Evolutionary conservation across 1,140 invertebrate genomes (phyloP).

Genomic region (Drosophila persimilis): DNA sequence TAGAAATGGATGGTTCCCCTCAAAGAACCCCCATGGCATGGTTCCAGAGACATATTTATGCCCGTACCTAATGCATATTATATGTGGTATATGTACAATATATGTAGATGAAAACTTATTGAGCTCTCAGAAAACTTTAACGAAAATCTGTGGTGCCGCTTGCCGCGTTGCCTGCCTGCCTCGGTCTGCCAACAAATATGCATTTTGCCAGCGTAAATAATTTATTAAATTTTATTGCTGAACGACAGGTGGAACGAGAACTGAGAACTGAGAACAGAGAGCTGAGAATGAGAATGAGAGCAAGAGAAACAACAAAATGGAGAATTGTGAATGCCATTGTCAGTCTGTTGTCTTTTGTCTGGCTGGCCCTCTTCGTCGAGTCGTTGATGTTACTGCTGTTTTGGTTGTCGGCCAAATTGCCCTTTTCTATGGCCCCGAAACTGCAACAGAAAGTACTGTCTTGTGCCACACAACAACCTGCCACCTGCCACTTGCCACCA

Average conservation of each 20-base stretch:
- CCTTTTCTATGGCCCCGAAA: slow-evolving; percentile 41
- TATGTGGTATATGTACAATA: background rate
- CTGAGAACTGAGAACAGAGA: background rate
- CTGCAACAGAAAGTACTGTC: slow-evolving; percentile 53
- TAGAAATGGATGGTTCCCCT: too few relatives aligned
- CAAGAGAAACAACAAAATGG: slow-evolving; percentile 33
- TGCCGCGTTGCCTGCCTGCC: background rate
- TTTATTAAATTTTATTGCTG: slow-evolving; percentile 75
- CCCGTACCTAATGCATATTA: background rate
- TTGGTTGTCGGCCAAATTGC: slow-evolving; percentile 34
- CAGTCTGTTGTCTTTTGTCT: slow-evolving; percentile 27
- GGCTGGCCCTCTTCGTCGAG: background rate
- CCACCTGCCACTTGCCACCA: background rate
- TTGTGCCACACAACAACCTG: slow-evolving; percentile 14
- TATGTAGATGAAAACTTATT: slow-evolving; percentile 20
- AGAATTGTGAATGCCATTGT: slow-evolving; percentile 58
- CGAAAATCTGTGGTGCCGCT: slow-evolving; percentile 19
- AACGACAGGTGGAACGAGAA: slow-evolving; percentile 49
- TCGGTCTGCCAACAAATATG: slow-evolving; percentile 46
- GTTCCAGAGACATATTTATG: too few relatives aligned
- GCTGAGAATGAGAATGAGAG: slow-evolving; percentile 1
- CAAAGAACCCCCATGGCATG: too few relatives aligned
- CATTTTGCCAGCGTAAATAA: slow-evolving; percentile 70
- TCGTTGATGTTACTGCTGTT: slow-evolving; percentile 28
- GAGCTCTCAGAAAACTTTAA: slow-evolving; percentile 30